phyloP scores from a whole-genome alignment of 2,888 invertebrate species.

The Branchinecta sandiegonensis region DNA sequence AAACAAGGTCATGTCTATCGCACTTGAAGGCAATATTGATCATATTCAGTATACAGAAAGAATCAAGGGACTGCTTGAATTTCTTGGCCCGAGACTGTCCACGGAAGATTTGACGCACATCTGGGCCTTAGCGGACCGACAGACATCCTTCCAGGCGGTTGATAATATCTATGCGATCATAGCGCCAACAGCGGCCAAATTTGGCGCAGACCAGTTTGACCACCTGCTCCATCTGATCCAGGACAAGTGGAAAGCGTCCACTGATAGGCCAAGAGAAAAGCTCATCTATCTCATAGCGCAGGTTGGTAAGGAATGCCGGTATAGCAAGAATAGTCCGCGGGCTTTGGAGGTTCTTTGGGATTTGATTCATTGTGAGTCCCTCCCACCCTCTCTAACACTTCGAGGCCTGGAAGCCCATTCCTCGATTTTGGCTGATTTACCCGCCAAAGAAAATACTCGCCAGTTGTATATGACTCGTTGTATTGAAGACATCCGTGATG shows the following conservation, averaged over 20 bases:
- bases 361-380: constrained; percentile 35
- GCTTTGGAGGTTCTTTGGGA: constrained; percentile 39
- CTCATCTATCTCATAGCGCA: constrained; percentile 37
- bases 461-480: constrained; percentile 37
- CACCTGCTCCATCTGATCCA: constrained; percentile 36
- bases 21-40: constrained; percentile 38
- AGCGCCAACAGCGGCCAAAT: constrained; percentile 38
- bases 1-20: constrained; percentile 36
- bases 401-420: constrained; percentile 37
- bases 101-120: constrained; percentile 38
- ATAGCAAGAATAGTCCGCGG: constrained; percentile 35
- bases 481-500: constrained; percentile 38
- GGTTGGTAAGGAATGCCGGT: constrained; percentile 37
- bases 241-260: constrained; percentile 29
- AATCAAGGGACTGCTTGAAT: constrained; percentile 38
- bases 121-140: constrained; percentile 40
- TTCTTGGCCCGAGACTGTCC: constrained; percentile 37
- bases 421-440: constrained; percentile 36
- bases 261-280: constrained; percentile 36
- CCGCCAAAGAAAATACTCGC: constrained; percentile 35
- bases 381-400: constrained; percentile 36
- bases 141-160: constrained; percentile 37
- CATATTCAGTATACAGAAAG: constrained; percentile 41
- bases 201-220: constrained; percentile 36
- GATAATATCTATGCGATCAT: constrained; percentile 40